These are phyloP conservation scores for Eulithis prunata DNA, from an alignment of 2,888 invertebrate species.

Conservation along the genomic window DNA sequence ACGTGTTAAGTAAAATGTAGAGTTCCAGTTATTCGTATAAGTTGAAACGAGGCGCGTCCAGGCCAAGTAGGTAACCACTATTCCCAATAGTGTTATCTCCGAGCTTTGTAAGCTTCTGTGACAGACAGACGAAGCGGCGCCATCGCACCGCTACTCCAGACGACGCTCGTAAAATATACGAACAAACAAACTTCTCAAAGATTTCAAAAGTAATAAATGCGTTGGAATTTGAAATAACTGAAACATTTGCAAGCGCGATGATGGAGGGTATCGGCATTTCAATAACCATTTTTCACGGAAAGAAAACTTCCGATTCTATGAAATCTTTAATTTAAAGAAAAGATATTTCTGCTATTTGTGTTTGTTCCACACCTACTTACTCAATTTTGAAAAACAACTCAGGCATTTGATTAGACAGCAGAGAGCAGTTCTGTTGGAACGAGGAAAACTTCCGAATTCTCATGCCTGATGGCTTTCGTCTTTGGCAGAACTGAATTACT, in stretches of 20 bases:
- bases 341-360: constrained; percentile 5
- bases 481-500: constrained; percentile 1
- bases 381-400: neutral
- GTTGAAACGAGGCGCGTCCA: constrained; percentile 47
- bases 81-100: constrained; percentile 49
- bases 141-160: constrained; percentile 52
- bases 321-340: constrained; percentile 9
- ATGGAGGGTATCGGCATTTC: constrained; percentile 10
- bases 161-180: constrained; percentile 61
- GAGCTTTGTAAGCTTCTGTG: constrained; percentile 31
- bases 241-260: constrained; percentile 7
- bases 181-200: constrained; percentile 48
- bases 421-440: neutral
- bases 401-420: neutral
- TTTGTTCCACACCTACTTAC: neutral
- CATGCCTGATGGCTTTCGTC: neutral
- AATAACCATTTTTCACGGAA: constrained; percentile 1
- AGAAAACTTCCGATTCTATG: constrained; percentile 13
- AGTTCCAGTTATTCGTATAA: constrained; percentile 24
- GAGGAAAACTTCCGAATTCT: neutral
- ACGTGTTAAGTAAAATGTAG: constrained; percentile 29
- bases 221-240: constrained; percentile 43
- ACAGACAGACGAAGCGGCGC: constrained; percentile 66
- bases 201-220: constrained; percentile 49
- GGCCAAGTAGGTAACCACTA: constrained; percentile 47